A percentile compares a stretch with the other conserved stretches of the same genome.
These are phyloP conservation scores for Quadriops clusia DNA, from an alignment of 2,888 invertebrate species.

Conservation along the genomic window DNA sequence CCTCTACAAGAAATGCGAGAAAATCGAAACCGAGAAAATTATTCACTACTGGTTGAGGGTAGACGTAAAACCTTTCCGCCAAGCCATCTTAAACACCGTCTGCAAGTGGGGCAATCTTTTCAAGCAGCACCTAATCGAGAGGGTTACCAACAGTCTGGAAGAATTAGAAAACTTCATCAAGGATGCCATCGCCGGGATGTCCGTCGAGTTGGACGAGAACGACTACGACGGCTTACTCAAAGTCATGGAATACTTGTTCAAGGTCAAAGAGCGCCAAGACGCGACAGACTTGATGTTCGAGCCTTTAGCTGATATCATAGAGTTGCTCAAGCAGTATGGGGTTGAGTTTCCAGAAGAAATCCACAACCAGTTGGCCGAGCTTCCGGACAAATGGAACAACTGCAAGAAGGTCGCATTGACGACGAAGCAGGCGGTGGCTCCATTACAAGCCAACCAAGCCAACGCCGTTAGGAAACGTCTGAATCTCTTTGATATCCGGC, in stretches of 20 bases:
- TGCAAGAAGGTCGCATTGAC: constrained; percentile 72
- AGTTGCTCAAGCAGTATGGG: constrained; percentile 72
- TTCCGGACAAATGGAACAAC: constrained; percentile 81
- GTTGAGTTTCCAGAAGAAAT: constrained; percentile 75
- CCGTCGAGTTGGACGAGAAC: constrained; percentile 62
- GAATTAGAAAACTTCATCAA: constrained; percentile 68
- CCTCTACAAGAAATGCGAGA: constrained; percentile 62
- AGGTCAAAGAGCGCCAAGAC: constrained; percentile 64
- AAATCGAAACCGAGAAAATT: constrained; percentile 52
- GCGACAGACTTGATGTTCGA: constrained; percentile 84
- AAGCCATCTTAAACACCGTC: constrained; percentile 68
- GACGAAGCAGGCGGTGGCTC: constrained; percentile 76
- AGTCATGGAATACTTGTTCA: constrained; percentile 70
- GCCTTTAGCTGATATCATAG: constrained; percentile 74
- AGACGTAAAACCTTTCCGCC: constrained; percentile 68
- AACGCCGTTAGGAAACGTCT: constrained; percentile 75
- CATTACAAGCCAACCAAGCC: constrained; percentile 80
- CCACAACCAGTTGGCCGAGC: constrained; percentile 60
- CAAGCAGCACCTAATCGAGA: constrained; percentile 73
- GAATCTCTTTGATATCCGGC: constrained; percentile 65
- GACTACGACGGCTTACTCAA: constrained; percentile 75
- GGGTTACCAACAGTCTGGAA: constrained; percentile 64
- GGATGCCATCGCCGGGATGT: constrained; percentile 60
- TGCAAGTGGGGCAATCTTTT: constrained; percentile 83
- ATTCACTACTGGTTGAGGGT: constrained; percentile 72